Conservation (phyloP, 30 jellyfish, hydroid and myxozoan genomes). For the Euphysa ruthae region DNA sequence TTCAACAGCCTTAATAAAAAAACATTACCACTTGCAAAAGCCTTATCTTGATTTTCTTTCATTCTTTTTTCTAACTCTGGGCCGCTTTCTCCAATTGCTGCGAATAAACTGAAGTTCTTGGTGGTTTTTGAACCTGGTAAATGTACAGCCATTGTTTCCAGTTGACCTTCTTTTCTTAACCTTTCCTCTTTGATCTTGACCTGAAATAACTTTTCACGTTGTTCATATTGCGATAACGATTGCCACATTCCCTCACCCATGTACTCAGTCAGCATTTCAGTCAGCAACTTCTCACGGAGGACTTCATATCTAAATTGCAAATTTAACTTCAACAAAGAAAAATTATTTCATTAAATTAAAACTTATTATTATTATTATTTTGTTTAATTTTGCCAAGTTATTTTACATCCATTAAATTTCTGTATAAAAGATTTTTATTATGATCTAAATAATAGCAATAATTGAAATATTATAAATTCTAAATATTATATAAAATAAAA, state of each 20-base stretch:
- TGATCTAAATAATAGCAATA: neutral
- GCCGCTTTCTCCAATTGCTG: slow-evolving; percentile 64
- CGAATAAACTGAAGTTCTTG: slow-evolving; percentile 22
- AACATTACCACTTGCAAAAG: neutral
- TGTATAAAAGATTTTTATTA: neutral
- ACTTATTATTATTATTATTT: too few species aligned
- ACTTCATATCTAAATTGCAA: slow-evolving; percentile 44
- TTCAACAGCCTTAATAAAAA: too few species aligned
- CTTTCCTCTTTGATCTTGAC: slow-evolving; percentile 69
- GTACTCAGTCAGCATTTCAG: slow-evolving; percentile 63
- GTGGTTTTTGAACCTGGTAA: slow-evolving; percentile 59
- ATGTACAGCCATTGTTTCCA: slow-evolving; percentile 42
- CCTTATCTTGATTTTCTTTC: slow-evolving; percentile 22
- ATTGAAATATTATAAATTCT: neutral
- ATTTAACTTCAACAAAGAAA: too few species aligned
- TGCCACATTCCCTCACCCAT: slow-evolving; percentile 95
- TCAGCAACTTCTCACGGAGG: slow-evolving; percentile 53
- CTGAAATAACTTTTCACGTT: slow-evolving; percentile 58
- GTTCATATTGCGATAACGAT: slow-evolving; percentile 71
- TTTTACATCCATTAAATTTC: too few species aligned
- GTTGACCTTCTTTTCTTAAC: slow-evolving; percentile 49
- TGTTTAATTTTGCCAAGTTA: too few species aligned
- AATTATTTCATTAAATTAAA: too few species aligned
- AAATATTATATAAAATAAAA: too few species aligned
- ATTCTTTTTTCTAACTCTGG: slow-evolving; percentile 55